A percentile compares a stretch with the other conserved stretches of the same genome.
Evolutionary conservation across 1,140 invertebrate genomes (phyloP).

Genomic region (Drosophila obscura): DNA sequence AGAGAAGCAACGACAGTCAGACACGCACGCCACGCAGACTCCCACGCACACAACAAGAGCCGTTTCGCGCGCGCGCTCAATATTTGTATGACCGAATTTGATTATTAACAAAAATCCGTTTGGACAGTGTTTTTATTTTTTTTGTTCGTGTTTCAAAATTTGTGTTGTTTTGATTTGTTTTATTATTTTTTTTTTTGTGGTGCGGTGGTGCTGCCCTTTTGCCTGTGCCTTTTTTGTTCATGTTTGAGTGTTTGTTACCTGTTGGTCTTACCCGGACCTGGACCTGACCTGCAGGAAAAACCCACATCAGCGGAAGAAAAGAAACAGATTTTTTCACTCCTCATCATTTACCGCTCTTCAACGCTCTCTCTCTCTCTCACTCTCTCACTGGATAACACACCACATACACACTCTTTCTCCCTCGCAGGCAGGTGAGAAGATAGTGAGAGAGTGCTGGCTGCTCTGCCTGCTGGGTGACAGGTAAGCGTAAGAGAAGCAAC

Average conservation of each 20-base stretch:
- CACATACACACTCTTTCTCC: no score
- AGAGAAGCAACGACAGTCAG: no score
- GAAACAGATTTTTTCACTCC: no score
- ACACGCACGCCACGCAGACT: no score
- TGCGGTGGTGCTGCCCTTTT: slow-evolving; percentile 33
- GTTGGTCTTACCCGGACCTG: slow-evolving; percentile 4
- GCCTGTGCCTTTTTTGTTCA: slow-evolving; percentile 40
- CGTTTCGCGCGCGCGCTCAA: not conserved
- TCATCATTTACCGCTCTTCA: not conserved
- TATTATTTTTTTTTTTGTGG: slow-evolving; percentile 28
- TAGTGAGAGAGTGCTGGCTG: no score
- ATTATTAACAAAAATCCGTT: slow-evolving; percentile 2
- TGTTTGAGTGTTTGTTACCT: slow-evolving; percentile 32
- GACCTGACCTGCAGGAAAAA: slow-evolving; percentile 25
- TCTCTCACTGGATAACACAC: slow-evolving; percentile 15
- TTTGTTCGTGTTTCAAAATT: slow-evolving; percentile 35
- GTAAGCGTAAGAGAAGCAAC: no score
- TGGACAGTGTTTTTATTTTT: slow-evolving; percentile 11
- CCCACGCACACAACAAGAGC: not conserved
- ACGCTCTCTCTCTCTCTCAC: slow-evolving; percentile 3
- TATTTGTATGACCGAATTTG: not conserved
- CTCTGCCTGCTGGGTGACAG: no score
- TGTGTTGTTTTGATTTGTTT: slow-evolving; percentile 10
- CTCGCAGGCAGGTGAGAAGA: no score
- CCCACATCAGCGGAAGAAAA: slow-evolving; percentile 8